A percentile compares a stretch with the other conserved stretches of the same genome.
Evolutionary conservation across 2,797 vertebrate genomes (phyloP).

Genomic region (Spea hammondii): DNA sequence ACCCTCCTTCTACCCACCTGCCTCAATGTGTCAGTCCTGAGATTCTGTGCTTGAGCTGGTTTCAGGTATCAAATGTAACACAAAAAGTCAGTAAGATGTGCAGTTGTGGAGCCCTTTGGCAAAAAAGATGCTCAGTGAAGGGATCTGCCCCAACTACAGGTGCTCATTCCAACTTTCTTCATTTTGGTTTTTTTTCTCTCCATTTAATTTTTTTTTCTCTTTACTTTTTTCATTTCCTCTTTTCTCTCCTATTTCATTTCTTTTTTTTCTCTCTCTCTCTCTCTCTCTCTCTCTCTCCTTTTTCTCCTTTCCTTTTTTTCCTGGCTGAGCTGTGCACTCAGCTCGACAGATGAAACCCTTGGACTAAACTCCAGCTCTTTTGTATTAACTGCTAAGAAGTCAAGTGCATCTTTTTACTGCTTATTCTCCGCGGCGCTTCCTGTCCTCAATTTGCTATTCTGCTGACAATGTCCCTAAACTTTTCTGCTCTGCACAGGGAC

Average conservation of each 20-base stretch:
- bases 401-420: conserved; percentile 68
- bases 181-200: conserved; percentile 3
- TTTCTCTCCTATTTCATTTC: not conserved
- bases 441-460: conserved; percentile 64
- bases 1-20: not conserved
- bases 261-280: conserved; percentile 23
- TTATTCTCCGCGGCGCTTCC: conserved; percentile 66
- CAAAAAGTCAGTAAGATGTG: conserved; percentile 9
- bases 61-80: conserved; percentile 12
- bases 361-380: conserved; percentile 63
- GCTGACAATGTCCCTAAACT: conserved; percentile 63
- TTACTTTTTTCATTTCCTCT: not conserved
- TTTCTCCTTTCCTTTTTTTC: not conserved
- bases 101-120: conserved; percentile 10
- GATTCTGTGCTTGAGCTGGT: not conserved
- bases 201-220: conserved; percentile 50
- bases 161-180: conserved; percentile 56
- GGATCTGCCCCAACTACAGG: conserved; percentile 55
- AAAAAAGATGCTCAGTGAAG: conserved; percentile 46
- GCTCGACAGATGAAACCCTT: conserved; percentile 54
- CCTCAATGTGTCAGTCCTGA: not conserved
- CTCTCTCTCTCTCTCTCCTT: conserved; percentile 55
- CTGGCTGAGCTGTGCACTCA: conserved; percentile 56
- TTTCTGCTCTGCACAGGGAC: conserved; percentile 57
- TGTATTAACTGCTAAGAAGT: conserved; percentile 69